Conservation (phyloP, 2,888 invertebrate species). For the Metellina segmentata region DNA sequence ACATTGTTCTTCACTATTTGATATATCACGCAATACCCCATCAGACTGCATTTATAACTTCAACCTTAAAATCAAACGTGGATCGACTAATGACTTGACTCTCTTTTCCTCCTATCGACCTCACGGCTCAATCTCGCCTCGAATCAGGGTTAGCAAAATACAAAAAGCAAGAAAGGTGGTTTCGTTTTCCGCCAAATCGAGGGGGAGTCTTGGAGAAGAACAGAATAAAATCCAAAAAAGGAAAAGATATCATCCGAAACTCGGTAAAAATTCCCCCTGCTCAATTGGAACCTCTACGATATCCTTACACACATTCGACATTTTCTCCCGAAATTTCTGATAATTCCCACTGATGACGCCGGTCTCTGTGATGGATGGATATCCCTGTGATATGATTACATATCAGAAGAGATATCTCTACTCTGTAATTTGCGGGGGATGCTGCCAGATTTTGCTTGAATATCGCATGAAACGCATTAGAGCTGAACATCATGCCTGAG, state of each 20-base stretch:
- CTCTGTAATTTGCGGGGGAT: not conserved
- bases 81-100: no score
- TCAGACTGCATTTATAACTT: no score
- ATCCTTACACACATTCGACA: not conserved
- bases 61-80: no score
- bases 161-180: not conserved
- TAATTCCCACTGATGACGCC: not conserved
- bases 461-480: constrained; percentile 1
- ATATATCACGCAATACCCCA: no score
- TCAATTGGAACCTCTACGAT: not conserved
- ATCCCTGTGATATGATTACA: not conserved
- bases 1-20: no score
- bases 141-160: not conserved
- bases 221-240: not conserved
- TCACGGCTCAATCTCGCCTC: no score
- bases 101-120: no score
- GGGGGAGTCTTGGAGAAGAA: not conserved
- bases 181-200: no score
- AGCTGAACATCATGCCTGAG: not conserved
- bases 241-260: not conserved
- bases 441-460: not conserved
- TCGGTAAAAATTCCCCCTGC: not conserved
- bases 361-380: not conserved
- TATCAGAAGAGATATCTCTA: not conserved
- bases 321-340: not conserved